Evolutionary conservation across 2,113 vertebrate genomes (phyloP).

Genomic region (Phoenicopterus ruber): DNA sequence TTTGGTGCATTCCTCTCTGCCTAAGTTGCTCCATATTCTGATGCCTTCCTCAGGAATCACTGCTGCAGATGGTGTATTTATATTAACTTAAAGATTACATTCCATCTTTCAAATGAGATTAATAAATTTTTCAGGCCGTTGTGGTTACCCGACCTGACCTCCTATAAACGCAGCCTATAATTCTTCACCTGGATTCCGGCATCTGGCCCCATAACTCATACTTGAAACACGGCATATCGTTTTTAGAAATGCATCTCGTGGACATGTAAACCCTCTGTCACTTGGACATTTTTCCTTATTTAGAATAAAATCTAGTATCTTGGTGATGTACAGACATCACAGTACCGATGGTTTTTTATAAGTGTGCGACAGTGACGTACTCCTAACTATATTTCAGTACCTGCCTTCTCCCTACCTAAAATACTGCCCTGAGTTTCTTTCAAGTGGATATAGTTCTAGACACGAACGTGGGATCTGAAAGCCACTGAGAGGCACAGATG

Average conservation of each 20-base stretch:
- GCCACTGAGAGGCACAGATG: background rate
- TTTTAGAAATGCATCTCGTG: slow-evolving; percentile 7
- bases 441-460: background rate
- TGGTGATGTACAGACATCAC: background rate
- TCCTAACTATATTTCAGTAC: background rate
- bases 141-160: slow-evolving; percentile 60
- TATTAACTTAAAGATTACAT: slow-evolving; percentile 58
- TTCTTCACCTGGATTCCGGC: slow-evolving; percentile 41
- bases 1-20: background rate
- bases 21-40: slow-evolving; percentile 33
- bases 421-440: background rate
- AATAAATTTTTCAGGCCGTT: slow-evolving; percentile 60
- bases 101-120: slow-evolving; percentile 65
- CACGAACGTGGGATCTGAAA: background rate
- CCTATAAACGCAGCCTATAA: slow-evolving; percentile 50
- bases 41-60: slow-evolving; percentile 23
- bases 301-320: background rate
- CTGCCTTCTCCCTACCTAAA: background rate
- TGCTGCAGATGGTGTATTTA: slow-evolving; percentile 59
- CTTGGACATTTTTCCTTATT: background rate
- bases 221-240: background rate
- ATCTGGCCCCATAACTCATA: slow-evolving; percentile 46
- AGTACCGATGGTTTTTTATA: background rate
- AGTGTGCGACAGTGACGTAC: background rate
- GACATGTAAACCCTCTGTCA: background rate